Conservation (phyloP, 2,113 vertebrate species). For the Myotis davidii region DNA sequence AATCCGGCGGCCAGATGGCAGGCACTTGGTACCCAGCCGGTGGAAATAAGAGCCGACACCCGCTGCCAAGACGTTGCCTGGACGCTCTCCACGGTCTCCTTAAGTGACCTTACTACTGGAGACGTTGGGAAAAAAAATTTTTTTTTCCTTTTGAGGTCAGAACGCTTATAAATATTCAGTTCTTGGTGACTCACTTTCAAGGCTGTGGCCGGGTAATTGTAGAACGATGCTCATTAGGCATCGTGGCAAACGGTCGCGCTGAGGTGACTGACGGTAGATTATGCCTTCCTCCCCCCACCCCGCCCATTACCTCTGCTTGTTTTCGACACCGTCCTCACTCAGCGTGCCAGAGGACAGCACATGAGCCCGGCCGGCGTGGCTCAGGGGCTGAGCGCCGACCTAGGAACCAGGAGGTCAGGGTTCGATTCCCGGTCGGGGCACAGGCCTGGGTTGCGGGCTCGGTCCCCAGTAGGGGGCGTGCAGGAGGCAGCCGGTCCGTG, state of each 20-base stretch:
- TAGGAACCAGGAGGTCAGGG: too few species aligned
- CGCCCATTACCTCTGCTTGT: not conserved
- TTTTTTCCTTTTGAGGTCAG: conserved; percentile 83
- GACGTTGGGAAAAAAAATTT: conserved; percentile 76
- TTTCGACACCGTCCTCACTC: conserved; percentile 65
- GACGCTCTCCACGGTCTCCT: conserved; percentile 89
- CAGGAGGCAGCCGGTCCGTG: too few species aligned
- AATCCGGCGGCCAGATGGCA: conserved; percentile 49
- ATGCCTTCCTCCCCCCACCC: not conserved
- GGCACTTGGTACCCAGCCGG: conserved; percentile 72
- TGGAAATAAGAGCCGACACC: conserved; percentile 77
- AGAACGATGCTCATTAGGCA: conserved; percentile 83
- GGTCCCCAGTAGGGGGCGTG: too few species aligned
- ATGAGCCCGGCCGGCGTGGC: too few species aligned
- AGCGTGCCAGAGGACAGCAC: conserved; percentile 77
- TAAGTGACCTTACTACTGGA: conserved; percentile 85
- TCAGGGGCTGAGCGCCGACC: too few species aligned
- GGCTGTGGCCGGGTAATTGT: conserved; percentile 80
- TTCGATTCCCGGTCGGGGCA: too few species aligned
- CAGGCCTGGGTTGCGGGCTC: too few species aligned
- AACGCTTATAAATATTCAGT: conserved; percentile 84
- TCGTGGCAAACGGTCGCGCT: conserved; percentile 79
- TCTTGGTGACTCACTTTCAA: conserved; percentile 83
- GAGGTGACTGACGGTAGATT: conserved; percentile 58
- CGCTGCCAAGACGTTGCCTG: conserved; percentile 85